Conservation (phyloP, 2,888 invertebrate genomes). For the Acleris holmiana region DNA sequence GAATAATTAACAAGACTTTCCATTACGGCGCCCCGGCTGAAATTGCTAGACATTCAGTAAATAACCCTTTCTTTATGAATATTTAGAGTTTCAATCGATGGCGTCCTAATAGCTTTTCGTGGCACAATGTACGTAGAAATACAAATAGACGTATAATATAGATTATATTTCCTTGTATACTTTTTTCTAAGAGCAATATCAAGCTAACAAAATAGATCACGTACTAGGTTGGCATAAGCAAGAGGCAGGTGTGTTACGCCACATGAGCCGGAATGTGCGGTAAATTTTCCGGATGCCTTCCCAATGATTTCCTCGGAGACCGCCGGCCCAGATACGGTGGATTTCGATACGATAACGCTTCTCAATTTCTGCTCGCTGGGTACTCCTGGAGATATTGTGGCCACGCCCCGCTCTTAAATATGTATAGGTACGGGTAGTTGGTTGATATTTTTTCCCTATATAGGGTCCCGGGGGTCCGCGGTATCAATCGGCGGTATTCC, state of each 20-base stretch:
- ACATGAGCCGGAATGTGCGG: constrained; percentile 81
- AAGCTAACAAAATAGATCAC: constrained; percentile 67
- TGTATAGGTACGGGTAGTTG: constrained; percentile 63
- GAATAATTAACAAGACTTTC: constrained; percentile 75
- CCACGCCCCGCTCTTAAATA: constrained; percentile 75
- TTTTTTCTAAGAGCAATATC: constrained; percentile 58
- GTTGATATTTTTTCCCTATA: constrained; percentile 59
- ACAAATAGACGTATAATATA: constrained; percentile 7
- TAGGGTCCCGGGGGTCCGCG: constrained; percentile 63
- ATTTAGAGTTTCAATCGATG: constrained; percentile 41
- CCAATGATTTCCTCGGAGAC: constrained; percentile 92
- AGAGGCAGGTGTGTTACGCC: constrained; percentile 78
- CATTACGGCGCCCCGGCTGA: constrained; percentile 56
- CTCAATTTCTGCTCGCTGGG: constrained; percentile 76
- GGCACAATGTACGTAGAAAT: constrained; percentile 33
- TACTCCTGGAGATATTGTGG: constrained; percentile 66
- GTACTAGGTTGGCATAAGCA: constrained; percentile 71
- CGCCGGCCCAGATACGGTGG: constrained; percentile 81
- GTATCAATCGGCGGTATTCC: constrained; percentile 76
- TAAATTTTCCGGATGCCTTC: constrained; percentile 89
- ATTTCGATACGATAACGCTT: constrained; percentile 83
- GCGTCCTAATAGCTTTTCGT: constrained; percentile 36
- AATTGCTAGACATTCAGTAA: constrained; percentile 55
- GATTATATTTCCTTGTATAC: constrained; percentile 6
- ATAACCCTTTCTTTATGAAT: constrained; percentile 50